phyloP scores from a whole-genome alignment of 2,113 vertebrate species.

The Trogon melanurus region DNA sequence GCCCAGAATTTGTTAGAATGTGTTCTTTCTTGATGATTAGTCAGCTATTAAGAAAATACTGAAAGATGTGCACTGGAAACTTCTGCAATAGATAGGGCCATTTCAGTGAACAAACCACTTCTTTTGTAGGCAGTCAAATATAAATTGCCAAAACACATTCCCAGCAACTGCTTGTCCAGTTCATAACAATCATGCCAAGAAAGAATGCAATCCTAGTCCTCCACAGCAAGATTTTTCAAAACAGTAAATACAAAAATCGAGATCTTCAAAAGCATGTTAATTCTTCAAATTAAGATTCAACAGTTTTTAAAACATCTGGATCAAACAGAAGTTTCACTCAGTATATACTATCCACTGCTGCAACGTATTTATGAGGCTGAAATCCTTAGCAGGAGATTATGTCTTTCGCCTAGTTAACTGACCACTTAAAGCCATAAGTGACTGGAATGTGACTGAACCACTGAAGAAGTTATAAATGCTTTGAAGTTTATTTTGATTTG shows the following conservation, averaged over 20 bases:
- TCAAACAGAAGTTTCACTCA: background rate
- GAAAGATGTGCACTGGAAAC: conserved; percentile 38
- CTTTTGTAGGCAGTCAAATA: background rate
- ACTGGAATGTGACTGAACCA: background rate
- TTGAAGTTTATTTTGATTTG: background rate
- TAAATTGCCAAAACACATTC: background rate
- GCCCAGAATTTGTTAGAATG: conserved; percentile 78
- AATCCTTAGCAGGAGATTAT: background rate
- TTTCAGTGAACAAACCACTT: background rate
- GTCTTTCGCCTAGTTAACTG: background rate
- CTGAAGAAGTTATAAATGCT: background rate
- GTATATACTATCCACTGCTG: background rate
- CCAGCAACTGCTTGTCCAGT: background rate
- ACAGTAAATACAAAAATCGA: background rate
- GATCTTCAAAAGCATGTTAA: background rate
- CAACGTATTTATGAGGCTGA: background rate
- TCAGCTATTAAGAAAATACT: conserved; percentile 61
- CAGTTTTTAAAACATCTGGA: background rate
- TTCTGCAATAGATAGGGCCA: background rate
- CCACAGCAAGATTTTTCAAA: conserved; percentile 12
- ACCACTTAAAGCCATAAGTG: background rate
- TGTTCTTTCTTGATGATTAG: conserved; percentile 76
- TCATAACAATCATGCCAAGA: conserved; percentile 8
- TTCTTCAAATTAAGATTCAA: background rate
- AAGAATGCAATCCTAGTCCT: conserved; percentile 33